Evolutionary conservation across 2,888 invertebrate genomes (phyloP), one percentile per base, ranked within the genome.

Genomic region (Priocnemis perturbator): DNA sequence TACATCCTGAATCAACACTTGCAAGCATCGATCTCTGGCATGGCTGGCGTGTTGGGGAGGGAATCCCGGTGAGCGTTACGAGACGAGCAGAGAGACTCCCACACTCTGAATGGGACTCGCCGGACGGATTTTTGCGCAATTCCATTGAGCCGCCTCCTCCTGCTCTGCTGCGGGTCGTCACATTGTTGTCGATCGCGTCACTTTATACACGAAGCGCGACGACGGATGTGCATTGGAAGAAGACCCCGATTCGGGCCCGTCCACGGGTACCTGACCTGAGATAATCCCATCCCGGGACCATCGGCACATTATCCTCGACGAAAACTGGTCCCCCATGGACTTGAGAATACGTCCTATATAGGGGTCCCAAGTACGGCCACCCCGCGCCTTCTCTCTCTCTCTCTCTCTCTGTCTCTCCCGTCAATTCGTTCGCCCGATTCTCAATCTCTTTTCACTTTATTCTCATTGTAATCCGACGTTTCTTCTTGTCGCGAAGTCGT

Each of bases 211-310:
- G 50, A 17, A 50, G 19, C 50, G 11, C 50, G 17, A 37, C 14
- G 59, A 37, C 14, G 59, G 21, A 47, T 53, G 53, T 47, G 44
- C 15, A 19, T 37, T 58, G 50, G 59, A 62, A 57, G 20, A 15
- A 45, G 37, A 45, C 11, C 69, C 70, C 56, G 67, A 75, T 71
- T 64, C 57, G 23, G 50, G 47, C 63, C 53, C 65, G 58, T 17
- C 69, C 69, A 60, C 67, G 58, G 60, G 78, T 89, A 88, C 87
- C 86, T 86, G 86, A 86, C 85, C 86, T 78, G 81, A 87, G 87
- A 88, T 89, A 89, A 89, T 89, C 88, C 88, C 87, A 86, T 87
- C 87, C 84, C 69, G 69, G 77, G 76, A 76, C 71, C 75, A 76
- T 81, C 76, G 65, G 71, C 71, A 77, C 77, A 78, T 82, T 85